phyloP scores from a whole-genome alignment of 2,888 invertebrate species.

The Callinectes sapidus region DNA sequence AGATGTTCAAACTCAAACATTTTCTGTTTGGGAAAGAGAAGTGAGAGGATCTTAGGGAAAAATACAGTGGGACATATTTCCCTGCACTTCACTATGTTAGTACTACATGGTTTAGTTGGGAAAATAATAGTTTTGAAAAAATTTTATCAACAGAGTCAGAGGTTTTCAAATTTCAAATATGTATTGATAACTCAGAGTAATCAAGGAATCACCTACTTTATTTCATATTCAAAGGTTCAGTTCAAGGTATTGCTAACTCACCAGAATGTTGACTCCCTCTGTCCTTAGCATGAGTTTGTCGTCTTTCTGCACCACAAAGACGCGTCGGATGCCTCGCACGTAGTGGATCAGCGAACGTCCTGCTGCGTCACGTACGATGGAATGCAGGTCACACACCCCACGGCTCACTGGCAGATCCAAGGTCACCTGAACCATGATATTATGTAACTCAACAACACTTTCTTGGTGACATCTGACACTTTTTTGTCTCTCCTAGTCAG shows the following conservation, averaged over 20 bases:
- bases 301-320: slow-evolving; percentile 83
- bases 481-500: too few species aligned
- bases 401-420: slow-evolving; percentile 81
- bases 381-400: slow-evolving; percentile 84
- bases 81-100: too few species aligned
- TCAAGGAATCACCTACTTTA: too few species aligned
- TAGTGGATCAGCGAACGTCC: slow-evolving; percentile 86
- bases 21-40: slow-evolving; percentile 79
- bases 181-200: neutral
- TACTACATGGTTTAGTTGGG: too few species aligned
- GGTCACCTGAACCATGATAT: slow-evolving; percentile 73
- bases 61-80: neutral
- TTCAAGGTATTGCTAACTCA: slow-evolving; percentile 75
- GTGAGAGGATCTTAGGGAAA: neutral
- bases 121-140: too few species aligned
- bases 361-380: slow-evolving; percentile 84
- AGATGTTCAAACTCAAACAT: slow-evolving; percentile 89
- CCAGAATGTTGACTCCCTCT: slow-evolving; percentile 94
- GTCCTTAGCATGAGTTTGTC: slow-evolving; percentile 85
- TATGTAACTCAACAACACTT: neutral
- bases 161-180: too few species aligned
- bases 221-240: neutral
- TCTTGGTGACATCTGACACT: neutral
- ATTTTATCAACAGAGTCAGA: too few species aligned
- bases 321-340: slow-evolving; percentile 87